Evolutionary conservation across 2,113 vertebrate genomes (phyloP).

Genomic region (Caranx melampygus): DNA sequence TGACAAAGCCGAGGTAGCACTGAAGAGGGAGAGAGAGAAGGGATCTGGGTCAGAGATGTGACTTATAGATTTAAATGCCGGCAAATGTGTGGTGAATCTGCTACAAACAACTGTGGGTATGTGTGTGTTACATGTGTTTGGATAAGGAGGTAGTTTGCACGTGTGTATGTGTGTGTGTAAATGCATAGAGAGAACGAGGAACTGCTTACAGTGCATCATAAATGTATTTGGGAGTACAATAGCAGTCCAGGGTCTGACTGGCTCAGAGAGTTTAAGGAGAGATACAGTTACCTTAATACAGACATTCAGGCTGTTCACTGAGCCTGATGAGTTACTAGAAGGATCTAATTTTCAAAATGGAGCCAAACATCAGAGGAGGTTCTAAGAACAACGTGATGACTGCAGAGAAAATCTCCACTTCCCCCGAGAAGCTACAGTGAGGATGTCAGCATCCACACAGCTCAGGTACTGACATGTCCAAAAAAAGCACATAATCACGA

Average conservation of each 20-base stretch:
- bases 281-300: constrained; percentile 26
- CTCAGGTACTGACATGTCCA: constrained; percentile 35
- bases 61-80: constrained; percentile 36
- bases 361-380: constrained; percentile 18
- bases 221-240: constrained; percentile 44
- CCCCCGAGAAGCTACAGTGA: constrained; percentile 5
- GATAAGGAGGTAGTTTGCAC: neutral
- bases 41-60: constrained; percentile 46
- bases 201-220: constrained; percentile 28
- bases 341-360: constrained; percentile 25
- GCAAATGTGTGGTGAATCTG: constrained; percentile 1
- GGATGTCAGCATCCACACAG: constrained; percentile 18
- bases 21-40: constrained; percentile 22
- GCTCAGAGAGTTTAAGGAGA: constrained; percentile 25
- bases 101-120: neutral
- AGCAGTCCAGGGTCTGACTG: neutral
- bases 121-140: neutral
- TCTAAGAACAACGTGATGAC: constrained; percentile 38
- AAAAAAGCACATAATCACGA: constrained; percentile 11
- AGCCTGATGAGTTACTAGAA: constrained; percentile 20
- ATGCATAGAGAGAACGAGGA: neutral
- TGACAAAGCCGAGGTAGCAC: constrained; percentile 20
- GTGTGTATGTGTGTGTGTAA: neutral
- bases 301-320: constrained; percentile 1
- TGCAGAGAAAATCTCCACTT: constrained; percentile 34